Base-by-base conservation (phyloP, 2,797 vertebrate species). In the Lepus townsendii region DNA sequence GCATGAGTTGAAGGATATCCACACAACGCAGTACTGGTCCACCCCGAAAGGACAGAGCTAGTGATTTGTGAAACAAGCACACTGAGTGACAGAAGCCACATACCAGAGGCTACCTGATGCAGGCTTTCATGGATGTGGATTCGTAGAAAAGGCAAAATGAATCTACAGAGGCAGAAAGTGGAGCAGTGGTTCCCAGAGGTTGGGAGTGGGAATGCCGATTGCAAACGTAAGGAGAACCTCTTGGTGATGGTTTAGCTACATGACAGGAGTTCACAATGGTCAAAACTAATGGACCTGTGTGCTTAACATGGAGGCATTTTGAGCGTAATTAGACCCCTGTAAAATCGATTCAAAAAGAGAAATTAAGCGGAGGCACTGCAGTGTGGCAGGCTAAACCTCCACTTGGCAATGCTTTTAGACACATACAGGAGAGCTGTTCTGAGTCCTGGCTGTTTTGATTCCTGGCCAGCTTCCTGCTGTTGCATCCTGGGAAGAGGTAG, bases 291-390 rank as follows among this genome's bases (percentile, higher is more conserved):
- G 57, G 30, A 87, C 57, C 19, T 63, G 2, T 47, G 24, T 77
- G n/a, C 73, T 73, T 86, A 68, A 73, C 90, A 77, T 80, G 24
- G 69, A 82, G 8, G 24, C 26, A 71, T 63, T 76, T 63, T 90
- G 1, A 24, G 50, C 75, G 16, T 66, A 63, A 62, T 60, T 60
- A 54, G 69, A 92, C 42, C 11, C 92, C 82, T 62, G 27, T 60
- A 19, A 87, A 83, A 57, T 26, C 8, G 54, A 69, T 83, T 79
- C 60, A 89, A 80, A 88, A 93, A 68, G 69, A 89, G 84, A 77
- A 73, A 77, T 63, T 52, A 76, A 57, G 47, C 14, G 54, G 14
- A 57, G 54, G 54, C 16, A 20, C 42, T 47, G 42, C 42, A 47
- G 42, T 47, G 42, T 47, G 42, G 42, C 42, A 8, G 42, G 42